Evolutionary conservation across 2,888 invertebrate genomes (phyloP), one percentile per base, ranked within the genome.

Genomic region (Anarsia innoxiella): DNA sequence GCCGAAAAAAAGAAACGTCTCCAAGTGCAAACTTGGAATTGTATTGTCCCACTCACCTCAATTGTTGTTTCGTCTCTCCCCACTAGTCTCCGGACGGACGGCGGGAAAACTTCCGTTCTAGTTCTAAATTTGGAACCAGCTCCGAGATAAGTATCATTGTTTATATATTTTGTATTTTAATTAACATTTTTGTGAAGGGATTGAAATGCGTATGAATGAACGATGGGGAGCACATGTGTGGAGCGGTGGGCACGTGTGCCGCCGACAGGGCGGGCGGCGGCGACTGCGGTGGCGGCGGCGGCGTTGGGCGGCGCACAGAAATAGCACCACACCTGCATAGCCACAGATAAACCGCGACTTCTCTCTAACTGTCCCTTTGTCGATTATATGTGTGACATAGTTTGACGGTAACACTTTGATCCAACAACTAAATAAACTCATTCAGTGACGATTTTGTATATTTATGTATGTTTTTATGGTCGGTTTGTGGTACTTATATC

Each of bases 291-390:
- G 48, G 55, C 60, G 61, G 59, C 36, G 37, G 25, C 37, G 37
- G 59, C 36, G 37, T 14, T 31, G 37, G 45, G 49, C 63, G 58
- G 56, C 48, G 50, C 63, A 67, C 77, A 62, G 67, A 84, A 84
- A 83, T 83, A 84, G 75, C 71, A 55, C 69, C 70, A 68, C 78
- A 83, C 85, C 83, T 82, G 83, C 76, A 74, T 56, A 66, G 66
- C 56, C 55, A 50, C 65, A 60, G 52, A 44, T 52, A 54, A 59
- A 62, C 68, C 66, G 64, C 66, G 65, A 72, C 74, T 73, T 68
- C 58, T 57, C 59, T 59, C 59, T 64, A 69, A 68, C 72, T 62
- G 59, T 46, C 59, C 66, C 59, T 71, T 70, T 74, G 71, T 74
- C 74, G 67, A 73, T 70, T 46, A 44, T 43, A n/a, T 66, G 52